Percentiles rank a stretch among this genome's conserved stretches.
Conservation (phyloP, 2,888 invertebrate genomes). For the Helleia helle region DNA sequence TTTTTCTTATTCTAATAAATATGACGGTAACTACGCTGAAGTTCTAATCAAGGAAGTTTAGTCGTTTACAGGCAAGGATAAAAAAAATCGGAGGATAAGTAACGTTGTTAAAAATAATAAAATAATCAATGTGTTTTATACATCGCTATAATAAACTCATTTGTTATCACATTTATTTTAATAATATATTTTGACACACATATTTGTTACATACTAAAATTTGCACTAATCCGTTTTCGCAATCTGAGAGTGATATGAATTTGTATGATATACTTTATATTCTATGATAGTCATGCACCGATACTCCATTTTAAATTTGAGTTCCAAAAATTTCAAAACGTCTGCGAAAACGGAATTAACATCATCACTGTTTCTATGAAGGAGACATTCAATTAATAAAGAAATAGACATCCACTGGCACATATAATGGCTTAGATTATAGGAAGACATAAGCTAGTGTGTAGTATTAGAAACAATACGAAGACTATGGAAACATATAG, state of each 20-base stretch:
- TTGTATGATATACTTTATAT: conserved; percentile 2
- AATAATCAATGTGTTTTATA: conserved; percentile 35
- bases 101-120: not conserved
- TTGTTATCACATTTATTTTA: conserved; percentile 73
- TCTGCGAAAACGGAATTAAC: conserved; percentile 33
- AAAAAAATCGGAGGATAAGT: too few species aligned
- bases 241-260: conserved; percentile 19
- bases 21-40: too few species aligned
- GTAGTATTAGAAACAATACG: not conserved
- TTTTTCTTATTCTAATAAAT: too few species aligned
- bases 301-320: conserved; percentile 15
- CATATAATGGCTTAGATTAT: not conserved
- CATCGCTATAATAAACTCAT: conserved; percentile 71
- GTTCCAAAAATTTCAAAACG: not conserved
- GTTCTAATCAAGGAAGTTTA: too few species aligned
- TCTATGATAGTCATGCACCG: not conserved
- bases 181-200: conserved; percentile 72
- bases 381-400: conserved; percentile 27
- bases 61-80: too few species aligned
- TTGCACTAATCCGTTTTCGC: conserved; percentile 45
- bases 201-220: conserved; percentile 61
- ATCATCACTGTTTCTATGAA: conserved; percentile 1
- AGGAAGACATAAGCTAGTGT: not conserved
- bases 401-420: conserved; percentile 29
- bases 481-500: not conserved